These are phyloP conservation scores for Anagyrus pseudococci DNA, from an alignment of 2,888 invertebrate genomes.

Conservation along the genomic window DNA sequence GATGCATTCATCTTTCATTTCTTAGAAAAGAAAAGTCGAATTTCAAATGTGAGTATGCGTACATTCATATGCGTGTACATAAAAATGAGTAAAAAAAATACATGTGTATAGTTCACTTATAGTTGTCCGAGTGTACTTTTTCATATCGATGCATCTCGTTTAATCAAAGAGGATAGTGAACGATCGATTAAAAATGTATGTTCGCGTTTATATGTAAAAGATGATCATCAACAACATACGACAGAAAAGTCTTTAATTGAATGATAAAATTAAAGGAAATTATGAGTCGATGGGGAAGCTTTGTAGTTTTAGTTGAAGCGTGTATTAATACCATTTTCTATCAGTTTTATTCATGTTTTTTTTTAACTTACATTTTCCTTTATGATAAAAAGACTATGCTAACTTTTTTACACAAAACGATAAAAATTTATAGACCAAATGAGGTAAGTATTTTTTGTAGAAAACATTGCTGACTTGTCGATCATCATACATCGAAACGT, in stretches of 20 bases:
- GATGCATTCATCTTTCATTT: slow-evolving; percentile 23
- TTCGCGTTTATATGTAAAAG: slow-evolving; percentile 40
- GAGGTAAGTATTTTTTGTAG: slow-evolving; percentile 35
- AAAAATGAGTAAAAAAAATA: slow-evolving; percentile 26
- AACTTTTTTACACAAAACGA: slow-evolving; percentile 7
- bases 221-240: slow-evolving; percentile 31
- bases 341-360: slow-evolving; percentile 22
- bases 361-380: slow-evolving; percentile 25
- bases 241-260: slow-evolving; percentile 30
- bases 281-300: slow-evolving; percentile 36
- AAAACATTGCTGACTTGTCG: slow-evolving; percentile 25
- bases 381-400: slow-evolving; percentile 10
- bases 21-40: slow-evolving; percentile 15
- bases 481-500: slow-evolving; percentile 17
- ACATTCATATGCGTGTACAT: slow-evolving; percentile 36
- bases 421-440: slow-evolving; percentile 12
- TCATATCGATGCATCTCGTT: slow-evolving; percentile 36
- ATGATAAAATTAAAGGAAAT: slow-evolving; percentile 32
- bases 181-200: slow-evolving; percentile 35
- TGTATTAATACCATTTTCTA: slow-evolving; percentile 36
- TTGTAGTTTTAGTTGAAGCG: slow-evolving; percentile 38
- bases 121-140: slow-evolving; percentile 39
- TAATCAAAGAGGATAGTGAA: slow-evolving; percentile 35
- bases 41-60: slow-evolving; percentile 33
- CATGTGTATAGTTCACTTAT: slow-evolving; percentile 40